phyloP scores from a whole-genome alignment of 30 jellyfish, hydroid and myxozoan genomes.

The Sanderia malayensis region DNA sequence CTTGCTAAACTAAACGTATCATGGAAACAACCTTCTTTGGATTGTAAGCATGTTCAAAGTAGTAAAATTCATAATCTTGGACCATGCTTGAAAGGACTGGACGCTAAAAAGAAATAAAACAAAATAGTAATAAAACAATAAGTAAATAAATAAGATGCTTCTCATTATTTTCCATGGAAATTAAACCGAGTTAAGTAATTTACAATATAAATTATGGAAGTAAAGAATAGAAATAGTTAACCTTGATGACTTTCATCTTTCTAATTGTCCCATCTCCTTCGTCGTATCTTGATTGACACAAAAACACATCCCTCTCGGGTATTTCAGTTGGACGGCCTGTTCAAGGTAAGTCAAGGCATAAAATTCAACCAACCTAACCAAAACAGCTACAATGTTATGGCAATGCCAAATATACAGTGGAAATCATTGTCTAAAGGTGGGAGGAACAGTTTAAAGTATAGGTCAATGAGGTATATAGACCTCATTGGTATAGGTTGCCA shows the following conservation, averaged over 20 bases:
- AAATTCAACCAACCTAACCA: too few species aligned
- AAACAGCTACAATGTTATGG: too few species aligned
- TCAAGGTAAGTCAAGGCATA: neutral
- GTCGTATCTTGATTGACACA: conserved; percentile 87
- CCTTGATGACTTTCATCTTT: conserved; percentile 93
- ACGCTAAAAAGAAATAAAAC: conserved; percentile 79
- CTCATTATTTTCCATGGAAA: neutral
- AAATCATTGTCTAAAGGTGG: too few species aligned
- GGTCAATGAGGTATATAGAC: too few species aligned
- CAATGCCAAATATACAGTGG: too few species aligned
- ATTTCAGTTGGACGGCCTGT: conserved; percentile 94
- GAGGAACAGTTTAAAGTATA: too few species aligned
- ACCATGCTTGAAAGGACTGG: conserved; percentile 71
- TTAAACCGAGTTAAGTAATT: neutral
- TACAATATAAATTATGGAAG: neutral
- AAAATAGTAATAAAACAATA: too few species aligned
- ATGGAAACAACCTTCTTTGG: conserved; percentile 79
- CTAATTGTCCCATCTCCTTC: conserved; percentile 92
- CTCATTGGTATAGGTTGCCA: too few species aligned
- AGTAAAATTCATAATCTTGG: conserved; percentile 96
- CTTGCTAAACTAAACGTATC: too few species aligned
- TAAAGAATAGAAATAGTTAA: conserved; percentile 7
- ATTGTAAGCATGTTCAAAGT: conserved; percentile 69
- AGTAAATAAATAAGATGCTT: too few species aligned
- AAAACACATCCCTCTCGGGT: conserved; percentile 70